Percentiles rank a stretch among this genome's conserved stretches.
These are phyloP conservation scores for Marmota monax DNA, from an alignment of 2,113 vertebrate genomes.

Conservation along the genomic window DNA sequence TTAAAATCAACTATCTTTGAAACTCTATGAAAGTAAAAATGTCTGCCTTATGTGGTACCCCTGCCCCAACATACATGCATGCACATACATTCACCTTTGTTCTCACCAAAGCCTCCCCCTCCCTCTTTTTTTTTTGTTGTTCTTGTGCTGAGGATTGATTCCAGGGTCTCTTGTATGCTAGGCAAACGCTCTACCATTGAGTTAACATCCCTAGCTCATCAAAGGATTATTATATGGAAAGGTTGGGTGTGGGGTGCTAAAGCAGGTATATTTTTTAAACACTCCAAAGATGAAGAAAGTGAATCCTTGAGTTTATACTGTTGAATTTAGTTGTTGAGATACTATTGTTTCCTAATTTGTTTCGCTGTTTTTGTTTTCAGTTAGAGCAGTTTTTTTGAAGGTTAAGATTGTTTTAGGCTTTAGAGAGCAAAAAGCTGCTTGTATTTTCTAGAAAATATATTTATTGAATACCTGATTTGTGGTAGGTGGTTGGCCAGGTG, in stretches of 20 bases:
- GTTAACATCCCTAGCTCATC: too few relatives aligned
- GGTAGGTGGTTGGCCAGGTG: background rate
- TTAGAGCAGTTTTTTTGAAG: background rate
- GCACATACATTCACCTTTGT: background rate
- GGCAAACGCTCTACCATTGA: too few relatives aligned
- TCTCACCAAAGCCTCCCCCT: background rate
- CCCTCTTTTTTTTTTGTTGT: too few relatives aligned
- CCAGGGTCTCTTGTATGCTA: too few relatives aligned
- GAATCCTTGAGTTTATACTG: background rate
- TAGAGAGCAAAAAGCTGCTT: slow-evolving; percentile 21
- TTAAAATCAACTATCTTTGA: background rate
- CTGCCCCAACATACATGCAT: background rate
- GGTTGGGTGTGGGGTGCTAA: background rate
- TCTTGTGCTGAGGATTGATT: too few relatives aligned
- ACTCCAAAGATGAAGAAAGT: background rate
- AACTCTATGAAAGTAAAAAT: background rate
- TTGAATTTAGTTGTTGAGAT: slow-evolving; percentile 39
- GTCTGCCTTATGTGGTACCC: background rate
- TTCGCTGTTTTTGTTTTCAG: slow-evolving; percentile 39
- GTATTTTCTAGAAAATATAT: slow-evolving; percentile 19
- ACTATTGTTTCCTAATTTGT: slow-evolving; percentile 41
- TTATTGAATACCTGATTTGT: background rate
- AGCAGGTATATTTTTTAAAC: background rate
- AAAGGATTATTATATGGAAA: background rate
- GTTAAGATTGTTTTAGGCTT: slow-evolving; percentile 16